Base-by-base conservation (phyloP, 2,888 invertebrate species). In the Serripes groenlandicus region DNA sequence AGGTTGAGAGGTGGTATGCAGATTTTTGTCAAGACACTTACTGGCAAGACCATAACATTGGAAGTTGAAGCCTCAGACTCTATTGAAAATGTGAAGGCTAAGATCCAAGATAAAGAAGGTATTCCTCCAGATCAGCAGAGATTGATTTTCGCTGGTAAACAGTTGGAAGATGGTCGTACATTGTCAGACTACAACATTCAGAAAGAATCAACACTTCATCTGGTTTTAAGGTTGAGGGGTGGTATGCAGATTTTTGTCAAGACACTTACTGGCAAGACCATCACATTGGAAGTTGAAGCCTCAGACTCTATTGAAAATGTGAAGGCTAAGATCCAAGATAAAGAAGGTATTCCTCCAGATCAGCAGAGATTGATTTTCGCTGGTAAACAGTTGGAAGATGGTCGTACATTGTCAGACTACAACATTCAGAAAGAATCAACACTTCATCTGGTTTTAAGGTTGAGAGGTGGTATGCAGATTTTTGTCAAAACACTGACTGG, bases 351-450 rank as follows among this genome's bases (percentile, higher is more conserved):
- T 84, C 96, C 96, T 1, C 96, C 96, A 78, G 97, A 97, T 95
- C 97, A 97, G 95, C 97, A 97, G 95, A 96, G 97, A 93, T 96
- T 98, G 95, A 98, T 98, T 95, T 98, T 98, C 95, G 98, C 98
- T 90, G 98, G 98, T 76, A 98, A 98, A 95, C 99, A 99, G 95
- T 95, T 99, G 93, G 98, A 98, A 95, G 98, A 99, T 96, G 98
- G 98, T 3, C 96, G 98, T 73, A 98, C 98, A 1, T 95, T 99
- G 49, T 97, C 97, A 0, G 98, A 99, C 94, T 98, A 98, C 95
- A 98, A 98, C 95, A 98, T 98, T 94, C 98, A 99, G 95, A 98
- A 98, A 95, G 98, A 98, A 95, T 98, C 98, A 0, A 99, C 99
- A 18, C 96, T 99, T 88, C 98, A 99, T 95, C 90, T 95, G 95